A percentile compares a stretch with the other conserved stretches of the same genome.
phyloP scores from a whole-genome alignment of 2,113 vertebrate genomes.

The Gasterosteus nipponicus region DNA sequence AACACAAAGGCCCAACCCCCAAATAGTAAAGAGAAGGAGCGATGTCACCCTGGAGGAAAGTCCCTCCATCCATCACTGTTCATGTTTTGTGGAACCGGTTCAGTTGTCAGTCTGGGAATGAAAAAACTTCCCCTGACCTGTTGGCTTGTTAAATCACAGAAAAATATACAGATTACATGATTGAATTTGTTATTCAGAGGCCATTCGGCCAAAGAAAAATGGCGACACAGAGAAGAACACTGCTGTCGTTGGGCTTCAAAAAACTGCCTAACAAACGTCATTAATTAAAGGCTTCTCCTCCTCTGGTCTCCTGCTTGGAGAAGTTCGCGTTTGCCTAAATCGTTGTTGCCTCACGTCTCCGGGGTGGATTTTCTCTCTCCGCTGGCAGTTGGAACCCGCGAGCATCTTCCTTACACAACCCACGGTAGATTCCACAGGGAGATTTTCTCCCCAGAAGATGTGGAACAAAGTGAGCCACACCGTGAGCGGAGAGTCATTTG shows the following conservation, averaged over 20 bases:
- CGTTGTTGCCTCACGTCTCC: not conserved
- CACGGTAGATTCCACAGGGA: not conserved
- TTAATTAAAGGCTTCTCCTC: not conserved
- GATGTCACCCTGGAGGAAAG: not conserved
- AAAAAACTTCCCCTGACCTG: not conserved
- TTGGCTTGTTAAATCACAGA: not conserved
- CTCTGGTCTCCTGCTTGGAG: not conserved
- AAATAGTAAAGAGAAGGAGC: no score
- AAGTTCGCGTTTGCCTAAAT: not conserved
- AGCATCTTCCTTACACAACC: not conserved
- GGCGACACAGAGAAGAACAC: no score
- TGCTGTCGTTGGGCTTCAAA: not conserved
- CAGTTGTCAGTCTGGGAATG: not conserved
- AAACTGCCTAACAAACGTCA: not conserved
- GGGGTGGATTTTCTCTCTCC: not conserved
- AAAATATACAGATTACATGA: not conserved
- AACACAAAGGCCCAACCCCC: not conserved
- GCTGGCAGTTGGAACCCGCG: not conserved
- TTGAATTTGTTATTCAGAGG: not conserved
- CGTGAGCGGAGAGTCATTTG: constrained; percentile 62
- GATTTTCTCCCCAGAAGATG: not conserved
- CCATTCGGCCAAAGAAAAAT: not conserved
- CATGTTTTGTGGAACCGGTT: not conserved
- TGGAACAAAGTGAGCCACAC: not conserved
- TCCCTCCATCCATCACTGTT: not conserved